Conservation (phyloP, 2,797 vertebrate species). For the Hippoglossus hippoglossus region DNA sequence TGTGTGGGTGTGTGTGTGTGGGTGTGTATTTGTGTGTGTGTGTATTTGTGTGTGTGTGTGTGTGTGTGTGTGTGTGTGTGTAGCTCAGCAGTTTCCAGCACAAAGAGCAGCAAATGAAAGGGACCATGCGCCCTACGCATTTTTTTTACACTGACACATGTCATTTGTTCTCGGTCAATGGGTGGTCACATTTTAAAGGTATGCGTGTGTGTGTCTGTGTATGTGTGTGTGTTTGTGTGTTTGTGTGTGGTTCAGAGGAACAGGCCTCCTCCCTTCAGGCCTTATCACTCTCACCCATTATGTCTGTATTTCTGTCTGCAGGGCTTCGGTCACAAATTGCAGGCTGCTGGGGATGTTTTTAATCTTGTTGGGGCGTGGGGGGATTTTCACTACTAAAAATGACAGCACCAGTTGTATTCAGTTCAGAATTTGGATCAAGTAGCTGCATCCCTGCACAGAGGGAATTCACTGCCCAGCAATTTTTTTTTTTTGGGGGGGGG, state of each 20-base stretch:
- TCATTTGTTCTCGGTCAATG: conserved; percentile 73
- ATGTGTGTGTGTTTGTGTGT: conserved; percentile 34
- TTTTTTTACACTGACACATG: conserved; percentile 68
- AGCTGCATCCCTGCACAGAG: background rate
- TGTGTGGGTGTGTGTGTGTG: conserved; percentile 41
- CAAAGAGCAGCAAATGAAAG: conserved; percentile 79
- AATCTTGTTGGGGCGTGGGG: conserved; percentile 28
- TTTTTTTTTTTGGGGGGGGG: too few relatives aligned
- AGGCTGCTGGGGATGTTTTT: conserved; percentile 57
- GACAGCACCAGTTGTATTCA: background rate
- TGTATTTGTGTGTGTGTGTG: conserved; percentile 26
- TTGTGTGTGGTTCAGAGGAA: conserved; percentile 42
- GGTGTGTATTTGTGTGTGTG: conserved; percentile 11
- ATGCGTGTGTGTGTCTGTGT: conserved; percentile 34
- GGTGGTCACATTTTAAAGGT: conserved; percentile 59
- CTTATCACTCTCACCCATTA: conserved; percentile 65
- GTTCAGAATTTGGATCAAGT: background rate
- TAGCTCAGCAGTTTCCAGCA: conserved; percentile 81
- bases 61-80: conserved; percentile 30
- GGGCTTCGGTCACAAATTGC: conserved; percentile 55
- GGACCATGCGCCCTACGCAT: conserved; percentile 49
- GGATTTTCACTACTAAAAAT: background rate
- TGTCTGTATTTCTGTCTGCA: conserved; percentile 47
- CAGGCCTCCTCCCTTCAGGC: conserved; percentile 69
- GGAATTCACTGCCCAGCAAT: background rate